Evolutionary conservation across 1,140 invertebrate genomes (phyloP), one percentile per base, ranked within the genome.

Genomic region (Drosophila sp.): DNA sequence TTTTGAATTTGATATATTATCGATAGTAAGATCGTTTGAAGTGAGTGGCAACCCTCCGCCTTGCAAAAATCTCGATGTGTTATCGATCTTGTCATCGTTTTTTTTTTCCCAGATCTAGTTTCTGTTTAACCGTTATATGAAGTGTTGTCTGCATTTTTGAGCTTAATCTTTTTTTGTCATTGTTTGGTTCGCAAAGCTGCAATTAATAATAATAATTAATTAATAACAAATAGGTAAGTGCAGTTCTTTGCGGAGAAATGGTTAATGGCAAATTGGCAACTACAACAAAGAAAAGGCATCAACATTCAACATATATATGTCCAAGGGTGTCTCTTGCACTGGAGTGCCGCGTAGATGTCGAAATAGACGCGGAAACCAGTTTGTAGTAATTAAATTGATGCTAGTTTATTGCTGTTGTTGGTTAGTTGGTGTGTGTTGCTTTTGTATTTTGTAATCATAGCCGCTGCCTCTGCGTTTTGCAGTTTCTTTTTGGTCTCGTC

Each of bases 361-460:
- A 77, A 87, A 87, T 60, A 83, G 76, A 83, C 83, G 57, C 77
- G 80, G 84, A 89, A 87, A 87, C 84, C 84, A 80, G 84, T 87
- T 87, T 72, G 73, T 50, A 25, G 65, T 80, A 84, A 89, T 89
- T 89, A 80, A 72, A 70, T 64, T 72, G 80, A 75, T 83, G 80
- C 76, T 81, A 75, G 70, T 81, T 77, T 67, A 40, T 61, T 70
- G 66, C 47, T 57, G 41, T 68, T 71, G 54, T 54, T 38, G 32
- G 32, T 55, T 60, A 57, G 62, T 69, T 63, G 38, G 32, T 63
- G 29, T 40, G 2, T 55, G 66, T 62, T 65, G 60, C 30, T 38
- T 61, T 25, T 35, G 33, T n/a, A 38, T 67, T 38, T 73, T 67
- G 68, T 57, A 35, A 55, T 35, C 4, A 10, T 41, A 27, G 40